Evolutionary conservation across 2,888 invertebrate genomes (phyloP), one percentile per base, ranked within the genome.

Genomic region (Cataglyphis livida): DNA sequence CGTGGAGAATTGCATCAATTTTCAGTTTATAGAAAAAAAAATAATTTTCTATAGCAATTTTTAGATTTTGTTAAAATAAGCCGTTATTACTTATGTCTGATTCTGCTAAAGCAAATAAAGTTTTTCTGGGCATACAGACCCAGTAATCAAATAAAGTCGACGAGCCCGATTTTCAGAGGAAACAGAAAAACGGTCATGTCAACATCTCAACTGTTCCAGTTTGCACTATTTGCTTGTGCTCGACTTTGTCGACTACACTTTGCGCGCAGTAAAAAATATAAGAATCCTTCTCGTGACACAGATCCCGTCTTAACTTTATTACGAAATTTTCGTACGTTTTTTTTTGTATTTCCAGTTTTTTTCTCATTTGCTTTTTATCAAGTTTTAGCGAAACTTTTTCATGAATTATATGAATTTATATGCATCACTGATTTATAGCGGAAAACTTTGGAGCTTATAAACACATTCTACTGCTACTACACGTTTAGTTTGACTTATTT

Each of bases 111-210:
- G 44, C 44, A 59, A 79, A 79, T 21, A 59, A 35, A 18, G 73
- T 44, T 59, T 71, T 51, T 79, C 59, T 44, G n/a, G 9, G 35
- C 57, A 66, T 38, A 68, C 75, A 66, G 66, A 76, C 54, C 3
- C 18, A 32, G 78, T 79, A 71, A 79, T 79, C 78, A 71, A 79
- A 79, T 79, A 79, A 79, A 59, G 59, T 32, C 59, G 78, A 59
- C 78, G 78, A 61, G 73, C 18, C 28, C 48, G 48, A 71, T 78
- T 79, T 79, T 59, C 57, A 32, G 57, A 18, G n/a, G 18, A 48
- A 48, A 70, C 41, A 32, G 57, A 78, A 70, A 71, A 71, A 71
- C 78, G 78, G 51, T 70, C 71, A 41, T 41, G 78, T 78, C 71
- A 78, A 78, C 78, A 79, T 71, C 73, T 35, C 78, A 35, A 59